Conservation (phyloP, 2,888 invertebrate species). For the Andrena hattorfiana region DNA sequence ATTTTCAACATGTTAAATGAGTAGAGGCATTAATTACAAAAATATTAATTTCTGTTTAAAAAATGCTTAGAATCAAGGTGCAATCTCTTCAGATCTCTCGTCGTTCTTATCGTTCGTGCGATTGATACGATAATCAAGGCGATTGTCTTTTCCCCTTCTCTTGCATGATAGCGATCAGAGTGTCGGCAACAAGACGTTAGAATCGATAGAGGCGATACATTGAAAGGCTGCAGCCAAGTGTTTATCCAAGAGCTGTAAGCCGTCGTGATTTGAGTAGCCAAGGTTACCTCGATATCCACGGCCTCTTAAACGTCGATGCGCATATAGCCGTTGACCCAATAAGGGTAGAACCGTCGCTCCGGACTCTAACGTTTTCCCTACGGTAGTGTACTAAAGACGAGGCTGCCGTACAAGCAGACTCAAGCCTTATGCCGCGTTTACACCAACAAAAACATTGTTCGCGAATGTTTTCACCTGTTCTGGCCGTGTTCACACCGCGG, state of each 20-base stretch:
- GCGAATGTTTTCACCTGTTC: no score
- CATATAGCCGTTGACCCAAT: constrained; percentile 74
- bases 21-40: not conserved
- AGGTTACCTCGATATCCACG: constrained; percentile 68
- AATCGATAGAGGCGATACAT: constrained; percentile 73
- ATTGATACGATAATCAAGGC: constrained; percentile 40
- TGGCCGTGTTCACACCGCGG: no score
- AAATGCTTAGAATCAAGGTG: not conserved
- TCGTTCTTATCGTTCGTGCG: constrained; percentile 10
- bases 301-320: constrained; percentile 72
- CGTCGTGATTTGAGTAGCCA: constrained; percentile 75
- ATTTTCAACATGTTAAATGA: no score
- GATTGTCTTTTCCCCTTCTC: constrained; percentile 30
- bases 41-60: not conserved
- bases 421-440: no score
- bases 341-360: constrained; percentile 55
- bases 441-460: no score
- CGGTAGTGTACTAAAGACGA: constrained; percentile 40
- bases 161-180: constrained; percentile 36
- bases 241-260: constrained; percentile 77
- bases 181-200: constrained; percentile 64
- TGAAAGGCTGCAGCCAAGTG: constrained; percentile 70
- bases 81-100: not conserved
- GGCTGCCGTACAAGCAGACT: constrained; percentile 48
- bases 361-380: constrained; percentile 33